Conservation (phyloP, 2,888 invertebrate genomes). For the Ectemnius continuus region DNA sequence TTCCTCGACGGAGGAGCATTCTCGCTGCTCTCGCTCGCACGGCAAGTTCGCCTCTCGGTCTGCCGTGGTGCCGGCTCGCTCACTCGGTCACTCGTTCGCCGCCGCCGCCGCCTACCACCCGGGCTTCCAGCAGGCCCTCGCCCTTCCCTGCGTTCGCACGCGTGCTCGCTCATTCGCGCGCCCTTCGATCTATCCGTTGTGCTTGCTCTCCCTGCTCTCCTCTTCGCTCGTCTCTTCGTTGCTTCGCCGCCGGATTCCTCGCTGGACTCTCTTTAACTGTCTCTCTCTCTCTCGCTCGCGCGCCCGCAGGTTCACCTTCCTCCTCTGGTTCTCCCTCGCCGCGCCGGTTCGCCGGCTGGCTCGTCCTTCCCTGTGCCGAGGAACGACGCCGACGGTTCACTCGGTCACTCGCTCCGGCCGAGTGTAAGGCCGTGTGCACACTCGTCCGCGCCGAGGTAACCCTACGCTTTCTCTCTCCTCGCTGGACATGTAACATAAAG, state of each 20-base stretch:
- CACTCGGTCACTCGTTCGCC: neutral
- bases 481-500: slow-evolving; percentile 4
- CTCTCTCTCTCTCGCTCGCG: too few species aligned
- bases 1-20: slow-evolving; percentile 4
- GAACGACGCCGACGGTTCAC: neutral
- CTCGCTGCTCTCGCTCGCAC: slow-evolving; percentile 6
- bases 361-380: neutral
- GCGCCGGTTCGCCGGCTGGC: neutral
- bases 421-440: slow-evolving; percentile 7
- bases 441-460: neutral
- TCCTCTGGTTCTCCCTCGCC: too few species aligned
- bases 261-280: too few species aligned
- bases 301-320: too few species aligned
- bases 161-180: slow-evolving; percentile 2
- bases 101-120: neutral
- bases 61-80: neutral
- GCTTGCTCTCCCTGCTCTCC: too few species aligned
- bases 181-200: slow-evolving; percentile 7
- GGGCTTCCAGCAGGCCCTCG: neutral
- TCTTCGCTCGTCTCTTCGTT: too few species aligned
- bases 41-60: neutral
- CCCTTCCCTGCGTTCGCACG: slow-evolving; percentile 15
- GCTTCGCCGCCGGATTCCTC: too few species aligned
- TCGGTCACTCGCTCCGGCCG: slow-evolving; percentile 6
- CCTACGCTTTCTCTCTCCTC: neutral